Conservation (phyloP, 2,888 invertebrate species). For the Hirudinaria manillensis region DNA sequence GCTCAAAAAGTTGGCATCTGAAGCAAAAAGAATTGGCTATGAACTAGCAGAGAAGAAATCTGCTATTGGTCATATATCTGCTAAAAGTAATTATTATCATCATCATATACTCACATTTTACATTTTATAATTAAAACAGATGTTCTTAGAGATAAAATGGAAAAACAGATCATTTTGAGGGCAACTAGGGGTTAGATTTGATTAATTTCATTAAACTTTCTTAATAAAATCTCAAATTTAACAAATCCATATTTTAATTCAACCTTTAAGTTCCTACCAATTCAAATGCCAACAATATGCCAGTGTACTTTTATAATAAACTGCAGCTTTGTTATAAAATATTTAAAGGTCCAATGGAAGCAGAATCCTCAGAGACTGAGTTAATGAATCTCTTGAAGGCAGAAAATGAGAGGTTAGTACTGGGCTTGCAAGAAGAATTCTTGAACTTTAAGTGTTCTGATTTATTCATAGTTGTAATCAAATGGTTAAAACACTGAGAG, state of each 20-base stretch:
- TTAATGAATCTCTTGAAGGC: conserved; percentile 6
- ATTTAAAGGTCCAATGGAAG: background rate
- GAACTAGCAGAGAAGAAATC: background rate
- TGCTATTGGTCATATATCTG: background rate
- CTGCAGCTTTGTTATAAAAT: too few species aligned
- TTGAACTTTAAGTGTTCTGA: background rate
- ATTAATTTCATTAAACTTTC: too few species aligned
- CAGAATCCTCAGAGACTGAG: background rate
- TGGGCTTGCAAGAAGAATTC: background rate
- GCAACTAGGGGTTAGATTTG: conserved; percentile 1
- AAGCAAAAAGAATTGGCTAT: background rate
- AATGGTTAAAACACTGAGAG: conserved; percentile 46
- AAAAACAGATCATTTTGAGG: conserved; percentile 47
- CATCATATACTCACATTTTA: background rate
- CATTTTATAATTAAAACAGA: conserved; percentile 51
- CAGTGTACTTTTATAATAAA: too few species aligned
- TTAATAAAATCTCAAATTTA: too few species aligned
- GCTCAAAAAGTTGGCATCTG: background rate
- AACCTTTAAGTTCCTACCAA: too few species aligned
- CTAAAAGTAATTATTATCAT: background rate
- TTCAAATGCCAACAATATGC: too few species aligned
- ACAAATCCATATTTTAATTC: too few species aligned
- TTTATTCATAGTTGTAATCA: conserved; percentile 45
- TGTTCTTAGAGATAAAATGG: conserved; percentile 46
- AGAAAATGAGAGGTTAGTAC: conserved; percentile 16